Evolutionary conservation across 1,140 invertebrate genomes (phyloP).

Genomic region (Eriocheir sinensis): DNA sequence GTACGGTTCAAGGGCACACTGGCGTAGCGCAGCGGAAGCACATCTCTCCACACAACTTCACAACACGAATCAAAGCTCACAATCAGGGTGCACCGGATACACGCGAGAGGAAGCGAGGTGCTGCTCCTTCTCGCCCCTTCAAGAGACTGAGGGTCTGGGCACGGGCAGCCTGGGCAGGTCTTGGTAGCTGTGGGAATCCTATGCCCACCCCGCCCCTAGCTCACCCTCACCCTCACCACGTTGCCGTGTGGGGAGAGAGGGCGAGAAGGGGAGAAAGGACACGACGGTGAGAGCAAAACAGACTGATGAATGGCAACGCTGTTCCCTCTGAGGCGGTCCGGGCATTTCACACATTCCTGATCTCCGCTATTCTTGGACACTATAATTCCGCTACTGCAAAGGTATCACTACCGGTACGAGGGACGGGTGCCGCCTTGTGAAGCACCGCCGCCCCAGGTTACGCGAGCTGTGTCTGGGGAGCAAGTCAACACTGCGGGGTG

Average conservation of each 20-base stretch:
- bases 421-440: background rate
- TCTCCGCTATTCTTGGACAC: background rate
- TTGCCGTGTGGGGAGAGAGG: background rate
- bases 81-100: background rate
- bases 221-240: background rate
- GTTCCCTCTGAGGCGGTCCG: background rate
- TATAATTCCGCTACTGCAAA: background rate
- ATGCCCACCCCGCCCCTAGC: background rate
- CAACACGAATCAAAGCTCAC: background rate
- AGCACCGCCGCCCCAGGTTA: background rate
- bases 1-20: background rate
- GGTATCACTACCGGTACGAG: background rate
- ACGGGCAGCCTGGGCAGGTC: constrained; percentile 39
- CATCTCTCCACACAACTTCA: background rate
- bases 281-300: background rate
- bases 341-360: background rate
- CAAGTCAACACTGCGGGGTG: background rate
- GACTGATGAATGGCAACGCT: background rate
- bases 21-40: background rate
- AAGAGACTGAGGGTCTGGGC: background rate
- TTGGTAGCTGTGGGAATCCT: constrained; percentile 35
- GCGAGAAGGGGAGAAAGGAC: background rate
- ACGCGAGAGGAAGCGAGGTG: background rate
- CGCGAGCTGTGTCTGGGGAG: background rate
- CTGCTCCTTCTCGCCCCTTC: background rate